Percentiles rank a stretch among this genome's conserved stretches.
Conservation (phyloP, 2,888 invertebrate species). For the Plebejus melissa region DNA sequence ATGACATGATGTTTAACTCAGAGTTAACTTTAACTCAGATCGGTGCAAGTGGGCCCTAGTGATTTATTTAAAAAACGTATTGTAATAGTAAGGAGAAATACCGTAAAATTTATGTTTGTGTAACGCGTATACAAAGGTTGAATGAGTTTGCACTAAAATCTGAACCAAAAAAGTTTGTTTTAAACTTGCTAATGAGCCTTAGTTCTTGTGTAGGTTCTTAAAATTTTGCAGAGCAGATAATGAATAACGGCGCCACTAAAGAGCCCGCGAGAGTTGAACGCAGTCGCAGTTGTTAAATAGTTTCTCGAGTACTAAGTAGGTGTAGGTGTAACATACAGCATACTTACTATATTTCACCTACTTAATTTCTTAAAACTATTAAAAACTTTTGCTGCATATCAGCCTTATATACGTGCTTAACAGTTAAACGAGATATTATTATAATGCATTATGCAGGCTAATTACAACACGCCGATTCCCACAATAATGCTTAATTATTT, state of each 20-base stretch:
- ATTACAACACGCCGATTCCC: not conserved
- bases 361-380: not conserved
- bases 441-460: not conserved
- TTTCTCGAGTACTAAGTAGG: not conserved
- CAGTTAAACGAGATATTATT: not conserved
- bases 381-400: not conserved
- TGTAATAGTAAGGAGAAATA: not conserved
- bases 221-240: conserved; percentile 3
- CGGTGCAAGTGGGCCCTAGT: too few relatives aligned
- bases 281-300: not conserved
- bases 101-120: not conserved
- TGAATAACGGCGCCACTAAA: not conserved
- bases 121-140: not conserved
- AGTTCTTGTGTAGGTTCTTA: conserved; percentile 18
- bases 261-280: not conserved
- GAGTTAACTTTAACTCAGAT: too few relatives aligned
- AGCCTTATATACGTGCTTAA: not conserved
- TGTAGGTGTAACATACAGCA: not conserved
- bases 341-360: not conserved
- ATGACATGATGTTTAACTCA: too few relatives aligned
- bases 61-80: not conserved
- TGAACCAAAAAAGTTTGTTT: not conserved
- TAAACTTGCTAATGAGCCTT: conserved; percentile 4
- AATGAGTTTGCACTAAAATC: conserved; percentile 3
- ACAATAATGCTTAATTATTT: not conserved